Evolutionary conservation across 2,797 vertebrate species (phyloP).

Genomic region (Gallinago stenura): DNA sequence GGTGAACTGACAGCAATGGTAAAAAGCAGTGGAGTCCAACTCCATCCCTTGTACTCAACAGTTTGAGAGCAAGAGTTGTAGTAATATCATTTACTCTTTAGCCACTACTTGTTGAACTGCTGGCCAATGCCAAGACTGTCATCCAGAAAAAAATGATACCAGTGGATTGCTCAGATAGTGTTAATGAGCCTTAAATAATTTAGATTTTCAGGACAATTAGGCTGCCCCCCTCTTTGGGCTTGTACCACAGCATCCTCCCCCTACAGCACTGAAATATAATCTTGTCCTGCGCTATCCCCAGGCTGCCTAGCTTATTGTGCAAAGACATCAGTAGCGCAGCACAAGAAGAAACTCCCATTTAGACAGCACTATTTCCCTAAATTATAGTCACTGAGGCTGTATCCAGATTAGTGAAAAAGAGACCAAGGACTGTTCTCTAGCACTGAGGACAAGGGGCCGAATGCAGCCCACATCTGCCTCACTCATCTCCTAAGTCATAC

Average conservation of each 20-base stretch:
- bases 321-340: neutral
- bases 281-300: accelerated
- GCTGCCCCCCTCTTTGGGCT: neutral
- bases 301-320: neutral
- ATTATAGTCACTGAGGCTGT: neutral
- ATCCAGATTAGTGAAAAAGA: neutral
- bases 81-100: neutral
- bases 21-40: neutral
- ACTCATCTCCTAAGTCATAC: neutral
- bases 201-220: constrained; percentile 4
- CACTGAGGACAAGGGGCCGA: neutral
- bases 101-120: neutral
- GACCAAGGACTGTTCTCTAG: neutral
- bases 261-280: neutral
- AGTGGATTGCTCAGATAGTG: neutral
- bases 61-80: neutral
- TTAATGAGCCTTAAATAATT: constrained; percentile 15
- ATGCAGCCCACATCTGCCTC: neutral
- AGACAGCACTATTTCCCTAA: neutral
- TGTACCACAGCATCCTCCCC: neutral
- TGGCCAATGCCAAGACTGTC: neutral
- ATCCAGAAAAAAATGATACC: neutral
- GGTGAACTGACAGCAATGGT: neutral
- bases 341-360: neutral
- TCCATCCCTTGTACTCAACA: accelerated